Evolutionary conservation across 2,113 vertebrate genomes (phyloP), one percentile per base, ranked within the genome.

Genomic region (Rhizomys pruinosus): DNA sequence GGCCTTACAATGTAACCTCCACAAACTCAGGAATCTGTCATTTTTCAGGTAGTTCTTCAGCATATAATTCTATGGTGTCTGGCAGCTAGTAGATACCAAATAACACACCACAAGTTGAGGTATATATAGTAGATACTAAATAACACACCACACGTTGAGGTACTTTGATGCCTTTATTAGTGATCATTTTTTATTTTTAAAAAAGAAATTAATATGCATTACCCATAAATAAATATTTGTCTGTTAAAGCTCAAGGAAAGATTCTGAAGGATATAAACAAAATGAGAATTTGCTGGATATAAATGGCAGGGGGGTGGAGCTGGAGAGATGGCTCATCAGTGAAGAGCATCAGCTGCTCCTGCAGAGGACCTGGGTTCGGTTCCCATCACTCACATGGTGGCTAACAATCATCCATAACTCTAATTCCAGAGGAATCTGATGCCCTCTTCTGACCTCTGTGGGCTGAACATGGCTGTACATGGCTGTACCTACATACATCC

Each of bases 101-200:
- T 90, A 93, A 92, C 69, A n/a, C n/a, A n/a, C n/a, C n/a, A n/a
- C n/a, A n/a, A n/a, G n/a, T 52, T 82, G 39, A 2, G 55, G 79
- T 81, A 52, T 23, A 85, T 23, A 52, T 84, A 34, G 32, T 17
- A 89, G 34, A 22, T 52, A 57, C 44, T 34, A 32, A 85, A 66
- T 90, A 93, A 92, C 69, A n/a, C n/a, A n/a, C n/a, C n/a, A n/a
- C n/a, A n/a, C n/a, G n/a, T 52, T 82, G 39, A 2, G 12, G 37
- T 1, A 61, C 15, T 57, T 63, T 57, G 25, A 81, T 64, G n/a
- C 20, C 78, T 72, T 91, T 82, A 59, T 64, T 57, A 72, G 52
- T 87, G n/a, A 88, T 52, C 27, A 25, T 89, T 69, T 89, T 69
- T 92, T 82, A 47, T 34, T 87, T 68, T 85, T 52, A 81, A 88